Conservation (phyloP, 2,797 vertebrate genomes). For the Platyrinchus mystaceus region DNA sequence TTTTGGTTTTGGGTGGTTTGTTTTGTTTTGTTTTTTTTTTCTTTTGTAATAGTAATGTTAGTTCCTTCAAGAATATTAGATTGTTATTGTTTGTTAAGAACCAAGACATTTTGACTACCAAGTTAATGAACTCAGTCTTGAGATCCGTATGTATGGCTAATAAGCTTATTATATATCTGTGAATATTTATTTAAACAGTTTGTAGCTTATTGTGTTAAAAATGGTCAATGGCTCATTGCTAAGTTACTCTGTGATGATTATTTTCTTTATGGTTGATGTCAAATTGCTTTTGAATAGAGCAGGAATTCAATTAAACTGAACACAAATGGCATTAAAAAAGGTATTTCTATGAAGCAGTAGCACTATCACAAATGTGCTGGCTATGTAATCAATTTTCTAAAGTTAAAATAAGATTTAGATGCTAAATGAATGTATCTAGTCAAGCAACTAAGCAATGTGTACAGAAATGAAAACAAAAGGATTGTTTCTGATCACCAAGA, state of each 20-base stretch:
- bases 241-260: neutral
- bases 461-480: neutral
- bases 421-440: neutral
- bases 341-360: neutral
- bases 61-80: neutral
- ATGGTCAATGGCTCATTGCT: neutral
- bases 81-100: neutral
- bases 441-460: neutral
- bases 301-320: neutral
- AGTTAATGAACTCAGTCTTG: neutral
- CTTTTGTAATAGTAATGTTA: neutral
- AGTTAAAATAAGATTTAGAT: neutral
- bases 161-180: neutral
- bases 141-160: neutral
- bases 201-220: neutral
- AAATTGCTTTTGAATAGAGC: neutral
- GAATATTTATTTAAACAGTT: neutral
- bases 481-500: neutral
- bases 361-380: neutral
- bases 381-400: neutral
- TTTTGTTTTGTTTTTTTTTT: too few relatives aligned
- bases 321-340: neutral
- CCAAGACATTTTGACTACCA: neutral
- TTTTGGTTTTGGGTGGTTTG: too few relatives aligned
- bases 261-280: neutral